phyloP scores from a whole-genome alignment of 2,888 invertebrate species.

The Ennomos fuscantarius region DNA sequence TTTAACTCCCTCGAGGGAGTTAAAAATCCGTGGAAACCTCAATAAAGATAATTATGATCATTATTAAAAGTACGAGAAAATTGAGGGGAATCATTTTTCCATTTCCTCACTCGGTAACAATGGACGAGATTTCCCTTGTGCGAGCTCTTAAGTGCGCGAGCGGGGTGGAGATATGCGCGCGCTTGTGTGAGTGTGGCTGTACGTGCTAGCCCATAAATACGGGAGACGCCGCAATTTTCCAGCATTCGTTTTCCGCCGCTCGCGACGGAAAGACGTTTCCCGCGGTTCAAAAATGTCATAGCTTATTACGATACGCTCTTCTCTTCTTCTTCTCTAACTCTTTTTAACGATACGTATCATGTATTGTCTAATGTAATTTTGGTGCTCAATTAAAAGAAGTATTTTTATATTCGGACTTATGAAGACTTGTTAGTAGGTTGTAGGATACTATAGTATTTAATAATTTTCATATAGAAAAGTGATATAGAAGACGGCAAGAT shows the following conservation, averaged over 20 bases:
- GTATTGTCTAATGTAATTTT: slow-evolving; percentile 73
- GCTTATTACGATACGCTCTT: slow-evolving; percentile 45
- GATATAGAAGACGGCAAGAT: slow-evolving; percentile 61
- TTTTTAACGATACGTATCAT: slow-evolving; percentile 81
- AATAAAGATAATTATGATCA: slow-evolving; percentile 76
- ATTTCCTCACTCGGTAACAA: slow-evolving; percentile 76
- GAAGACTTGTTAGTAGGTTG: slow-evolving; percentile 63
- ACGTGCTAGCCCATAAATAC: slow-evolving; percentile 60
- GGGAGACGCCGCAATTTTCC: slow-evolving; percentile 38
- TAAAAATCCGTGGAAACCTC: slow-evolving; percentile 42
- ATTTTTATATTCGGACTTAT: slow-evolving; percentile 76
- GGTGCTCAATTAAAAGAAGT: slow-evolving; percentile 77
- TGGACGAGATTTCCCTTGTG: slow-evolving; percentile 74
- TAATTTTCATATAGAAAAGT: slow-evolving; percentile 56
- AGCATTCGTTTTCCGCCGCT: slow-evolving; percentile 69
- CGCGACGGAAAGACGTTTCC: slow-evolving; percentile 61
- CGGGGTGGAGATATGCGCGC: slow-evolving; percentile 35
- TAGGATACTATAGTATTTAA: slow-evolving; percentile 50
- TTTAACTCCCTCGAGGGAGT: slow-evolving; percentile 36
- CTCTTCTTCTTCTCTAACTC: slow-evolving; percentile 60
- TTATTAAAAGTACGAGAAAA: slow-evolving; percentile 71
- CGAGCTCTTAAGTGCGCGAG: slow-evolving; percentile 67
- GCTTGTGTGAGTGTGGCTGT: slow-evolving; percentile 46
- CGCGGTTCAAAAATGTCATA: slow-evolving; percentile 67
- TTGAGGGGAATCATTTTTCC: slow-evolving; percentile 73